phyloP scores from a whole-genome alignment of 2,888 invertebrate species.

The Saturnia japonica region DNA sequence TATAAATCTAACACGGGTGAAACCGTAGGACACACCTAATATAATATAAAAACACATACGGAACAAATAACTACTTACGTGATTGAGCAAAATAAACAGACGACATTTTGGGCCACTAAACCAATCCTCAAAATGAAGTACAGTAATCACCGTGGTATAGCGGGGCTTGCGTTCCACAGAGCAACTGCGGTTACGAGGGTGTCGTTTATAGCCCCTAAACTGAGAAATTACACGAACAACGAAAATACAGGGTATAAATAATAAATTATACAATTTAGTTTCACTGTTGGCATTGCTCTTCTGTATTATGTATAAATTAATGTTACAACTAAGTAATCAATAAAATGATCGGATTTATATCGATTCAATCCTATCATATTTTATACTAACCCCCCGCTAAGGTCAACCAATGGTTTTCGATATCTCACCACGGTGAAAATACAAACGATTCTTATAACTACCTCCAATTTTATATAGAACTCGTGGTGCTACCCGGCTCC shows the following conservation, averaged over 20 bases:
- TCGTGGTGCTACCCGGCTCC: too few relatives aligned
- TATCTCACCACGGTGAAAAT: constrained; percentile 23
- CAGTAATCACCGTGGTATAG: not conserved
- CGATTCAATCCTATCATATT: too few relatives aligned
- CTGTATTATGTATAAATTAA: not conserved
- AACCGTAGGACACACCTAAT: too few relatives aligned
- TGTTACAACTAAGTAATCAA: not conserved
- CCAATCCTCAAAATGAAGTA: constrained; percentile 1
- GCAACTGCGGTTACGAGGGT: constrained; percentile 3
- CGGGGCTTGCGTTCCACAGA: not conserved
- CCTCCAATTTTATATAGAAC: not conserved
- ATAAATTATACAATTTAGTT: constrained; percentile 8
- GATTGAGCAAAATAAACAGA: not conserved
- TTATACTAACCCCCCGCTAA: constrained; percentile 27
- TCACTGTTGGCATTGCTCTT: not conserved
- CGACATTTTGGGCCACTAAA: constrained; percentile 6
- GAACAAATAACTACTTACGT: not conserved
- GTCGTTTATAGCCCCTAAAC: constrained; percentile 3
- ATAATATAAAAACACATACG: not conserved
- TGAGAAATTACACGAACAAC: constrained; percentile 31
- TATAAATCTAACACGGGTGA: too few relatives aligned
- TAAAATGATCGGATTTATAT: not conserved
- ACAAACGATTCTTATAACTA: constrained; percentile 1
- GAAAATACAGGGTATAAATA: not conserved
- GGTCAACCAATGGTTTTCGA: constrained; percentile 35